Evolutionary conservation across 2,888 invertebrate species (phyloP), one percentile per base, ranked within the genome.

Genomic region (Noctua comes): DNA sequence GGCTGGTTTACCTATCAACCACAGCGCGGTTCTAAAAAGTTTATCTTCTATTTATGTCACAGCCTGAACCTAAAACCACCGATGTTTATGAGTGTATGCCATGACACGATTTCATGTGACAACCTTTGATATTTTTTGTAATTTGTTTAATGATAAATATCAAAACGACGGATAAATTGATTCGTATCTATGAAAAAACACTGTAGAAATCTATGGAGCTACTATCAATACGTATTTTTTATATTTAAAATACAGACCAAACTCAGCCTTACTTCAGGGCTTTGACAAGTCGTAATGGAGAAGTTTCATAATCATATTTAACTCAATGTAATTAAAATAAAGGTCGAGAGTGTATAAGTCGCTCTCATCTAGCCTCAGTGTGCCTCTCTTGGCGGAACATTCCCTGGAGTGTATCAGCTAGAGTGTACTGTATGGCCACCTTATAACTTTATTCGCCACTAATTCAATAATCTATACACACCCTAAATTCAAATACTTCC

Each of bases 81-180:
- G 1, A 43, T 24, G 24, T 48, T 59, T 48, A 79, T 40, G 79
- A 59, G 6, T 48, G 10, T 27, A 40, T 40, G 21, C 43, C 48
- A 59, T 79, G 68, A 27, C 40, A 69, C 59, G 31, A 43, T 59
- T 48, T 66, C n/a, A 7, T 54, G 31, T 36, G 54, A 48, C 27
- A 36, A 57, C 2, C 57, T 16, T 11, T 36, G 40, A 40, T 79
- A 57, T 78, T 5, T 10, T n/a, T 43, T 1, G 40, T 51, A 80
- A 79, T 79, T 70, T 21, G 59, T 70, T 71, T 3, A 51, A 7
- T 70, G 46, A 79, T 77, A n/a, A 70, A 6, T 5, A 40, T 80
- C 40, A 21, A 46, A 51, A 68, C 21, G 13, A 27, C 2, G 46
- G 36, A 46, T 54, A 54, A 79, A 77, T 79, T 79, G 31, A 54